A percentile compares a stretch with the other conserved stretches of the same genome.
phyloP scores from a whole-genome alignment of 1,140 invertebrate species.

The Charaxes varanes region DNA sequence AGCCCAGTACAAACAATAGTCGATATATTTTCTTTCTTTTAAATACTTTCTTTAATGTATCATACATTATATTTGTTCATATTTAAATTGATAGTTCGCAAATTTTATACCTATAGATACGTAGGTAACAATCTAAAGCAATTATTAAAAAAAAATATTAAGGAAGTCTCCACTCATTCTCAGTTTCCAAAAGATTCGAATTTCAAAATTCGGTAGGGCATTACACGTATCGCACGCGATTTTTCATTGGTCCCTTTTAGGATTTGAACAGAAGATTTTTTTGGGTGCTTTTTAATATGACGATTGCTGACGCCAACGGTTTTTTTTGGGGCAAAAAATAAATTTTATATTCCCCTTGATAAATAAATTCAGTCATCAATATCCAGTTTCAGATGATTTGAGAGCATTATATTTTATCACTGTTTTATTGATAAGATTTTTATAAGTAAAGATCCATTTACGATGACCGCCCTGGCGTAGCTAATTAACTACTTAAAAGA shows the following conservation, averaged over 20 bases:
- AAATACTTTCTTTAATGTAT: too few relatives aligned
- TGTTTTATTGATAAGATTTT: too few relatives aligned
- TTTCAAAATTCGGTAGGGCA: slow-evolving; percentile 55
- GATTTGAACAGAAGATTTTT: slow-evolving; percentile 34
- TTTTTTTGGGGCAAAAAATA: background rate
- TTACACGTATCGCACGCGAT: slow-evolving; percentile 41
- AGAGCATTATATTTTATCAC: too few relatives aligned
- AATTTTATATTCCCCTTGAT: background rate
- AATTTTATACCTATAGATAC: too few relatives aligned
- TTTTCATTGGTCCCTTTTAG: slow-evolving; percentile 50
- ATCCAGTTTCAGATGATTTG: background rate
- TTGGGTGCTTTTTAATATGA: slow-evolving; percentile 15
- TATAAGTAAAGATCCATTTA: too few relatives aligned
- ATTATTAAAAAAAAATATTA: background rate
- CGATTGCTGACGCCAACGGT: background rate
- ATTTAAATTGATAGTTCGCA: too few relatives aligned
- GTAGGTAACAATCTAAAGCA: too few relatives aligned
- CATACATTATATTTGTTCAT: too few relatives aligned
- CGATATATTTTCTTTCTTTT: too few relatives aligned
- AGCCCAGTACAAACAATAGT: too few relatives aligned
- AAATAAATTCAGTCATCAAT: slow-evolving; percentile 4
- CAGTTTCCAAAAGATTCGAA: slow-evolving; percentile 23
- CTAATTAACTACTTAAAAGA: too few relatives aligned
- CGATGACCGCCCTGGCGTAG: too few relatives aligned
- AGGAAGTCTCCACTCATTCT: slow-evolving; percentile 2